phyloP scores from a whole-genome alignment of 2,888 invertebrate genomes.

The Romanomermis culicivorax region DNA sequence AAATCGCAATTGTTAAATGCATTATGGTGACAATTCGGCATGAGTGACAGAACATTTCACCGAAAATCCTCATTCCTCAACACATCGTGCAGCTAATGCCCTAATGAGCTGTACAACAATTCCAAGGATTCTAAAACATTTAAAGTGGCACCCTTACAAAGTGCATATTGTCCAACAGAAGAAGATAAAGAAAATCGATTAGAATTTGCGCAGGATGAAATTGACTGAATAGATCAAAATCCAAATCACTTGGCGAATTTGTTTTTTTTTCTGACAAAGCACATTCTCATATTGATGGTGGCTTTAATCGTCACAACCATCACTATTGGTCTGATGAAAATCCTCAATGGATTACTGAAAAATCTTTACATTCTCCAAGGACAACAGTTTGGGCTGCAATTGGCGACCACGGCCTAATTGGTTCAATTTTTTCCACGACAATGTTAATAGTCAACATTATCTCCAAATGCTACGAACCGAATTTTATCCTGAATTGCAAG shows the following conservation, averaged over 20 bases:
- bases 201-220: slow-evolving; percentile 1
- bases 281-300: too few relatives aligned
- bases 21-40: neutral
- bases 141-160: neutral
- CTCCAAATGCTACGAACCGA: slow-evolving; percentile 11
- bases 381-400: slow-evolving; percentile 4
- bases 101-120: neutral
- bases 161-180: neutral
- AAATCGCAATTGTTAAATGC: neutral
- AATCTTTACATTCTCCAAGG: neutral
- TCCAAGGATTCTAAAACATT: neutral
- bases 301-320: neutral
- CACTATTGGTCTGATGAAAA: neutral
- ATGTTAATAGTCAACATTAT: slow-evolving; percentile 6
- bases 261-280: slow-evolving; percentile 1
- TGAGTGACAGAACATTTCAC: neutral
- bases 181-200: slow-evolving; percentile 2
- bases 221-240: neutral
- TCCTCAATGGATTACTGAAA: neutral
- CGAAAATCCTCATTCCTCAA: neutral
- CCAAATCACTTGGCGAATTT: neutral
- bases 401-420: neutral
- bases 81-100: neutral
- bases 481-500: slow-evolving; percentile 10
- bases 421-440: slow-evolving; percentile 2